Base-by-base conservation (phyloP, 2,888 invertebrate genomes). In the Lymantria monacha region DNA sequence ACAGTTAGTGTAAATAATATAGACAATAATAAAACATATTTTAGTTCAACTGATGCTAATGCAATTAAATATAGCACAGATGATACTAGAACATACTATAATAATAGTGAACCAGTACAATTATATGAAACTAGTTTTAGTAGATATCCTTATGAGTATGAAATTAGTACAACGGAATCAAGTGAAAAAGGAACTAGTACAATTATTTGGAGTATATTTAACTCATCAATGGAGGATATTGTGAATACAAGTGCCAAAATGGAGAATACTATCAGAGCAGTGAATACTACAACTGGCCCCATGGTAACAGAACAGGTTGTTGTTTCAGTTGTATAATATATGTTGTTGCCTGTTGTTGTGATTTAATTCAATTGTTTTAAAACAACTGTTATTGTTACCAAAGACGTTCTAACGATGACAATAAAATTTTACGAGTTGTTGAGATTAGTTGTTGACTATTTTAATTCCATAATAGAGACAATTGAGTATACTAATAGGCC, bases 221-320 rank as follows among this genome's bases (percentile, higher is more conserved):
- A 48, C 3, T 31, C 42, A 10, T 31, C 12, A 41, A 42, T 12
- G 48, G 47, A 45, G 31, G 10, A 40, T n/a, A 31, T 33, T 22
- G 40, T 9, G 48, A 49, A n/a, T 42, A 12, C 1, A 13, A 38
- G 38, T 38, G 41, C 7, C 13, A 41, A 41, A 41, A 14, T 14
- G 15, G 41, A 41, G 7, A 41, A 10, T 41, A 41, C 41, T 41
- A 14, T 41, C 44, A 30, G 7, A 11, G 36, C 31, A 9, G 53
- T 41, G 42, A 51, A 50, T 22, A 54, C 59, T 3, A 65, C 68
- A 10, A 45, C 65, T 36, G 49, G 46, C 9, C 57, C 69, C 9
- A 53, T 60, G 12, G 46, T 62, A 9, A 55, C 55, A 55, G 65
- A 70, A 30, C 71, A 76, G 76, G 76, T 76, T 68, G 58, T 73